Evolutionary conservation across 2,888 invertebrate genomes (phyloP), one percentile per base, ranked within the genome.

Genomic region (Brachylomia viminalis): DNA sequence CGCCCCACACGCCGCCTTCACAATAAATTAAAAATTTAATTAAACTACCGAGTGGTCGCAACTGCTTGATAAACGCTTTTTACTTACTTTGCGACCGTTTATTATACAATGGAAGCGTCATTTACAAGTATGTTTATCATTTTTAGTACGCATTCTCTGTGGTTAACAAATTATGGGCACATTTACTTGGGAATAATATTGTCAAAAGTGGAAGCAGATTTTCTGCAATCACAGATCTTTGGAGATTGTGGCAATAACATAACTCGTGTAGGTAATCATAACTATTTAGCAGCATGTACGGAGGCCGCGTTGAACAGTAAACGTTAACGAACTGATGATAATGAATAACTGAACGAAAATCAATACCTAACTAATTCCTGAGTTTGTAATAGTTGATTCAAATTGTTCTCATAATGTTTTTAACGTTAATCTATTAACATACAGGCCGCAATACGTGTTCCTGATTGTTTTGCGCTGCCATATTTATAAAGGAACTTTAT

Each of bases 1-100:
- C 84, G 89, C 90, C 86, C 91, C 91, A 92, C 90, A 93, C 92
- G 92, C 92, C 91, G 91, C 90, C 90, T 93, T 92, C 91, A 93
- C 92, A 92, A 94, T 95, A 95, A 95, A 95, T 95, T 94, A 94
- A 95, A 94, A 95, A 92, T 94, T 95, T 95, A 95, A 95, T 95
- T 95, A 95, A 95, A 95, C 91, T 93, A 92, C 92, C 91, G 91
- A 92, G 92, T 92, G 93, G 92, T 92, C 91, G 91, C 92, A 91
- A 93, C 92, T 92, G 93, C 93, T 93, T 94, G 94, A 94, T 94
- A 94, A 94, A 94, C 91, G 93, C 87, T 92, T 92, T 92, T 92
- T 92, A 90, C 92, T 92, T 89, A 88, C 91, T 90, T 91, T 89
- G 88, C 90, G 91, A 90, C 90, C 91, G 91, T 92, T 91, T 89